Evolutionary conservation across 2,797 vertebrate genomes (phyloP).

Genomic region (Pachyuromys duprasi): DNA sequence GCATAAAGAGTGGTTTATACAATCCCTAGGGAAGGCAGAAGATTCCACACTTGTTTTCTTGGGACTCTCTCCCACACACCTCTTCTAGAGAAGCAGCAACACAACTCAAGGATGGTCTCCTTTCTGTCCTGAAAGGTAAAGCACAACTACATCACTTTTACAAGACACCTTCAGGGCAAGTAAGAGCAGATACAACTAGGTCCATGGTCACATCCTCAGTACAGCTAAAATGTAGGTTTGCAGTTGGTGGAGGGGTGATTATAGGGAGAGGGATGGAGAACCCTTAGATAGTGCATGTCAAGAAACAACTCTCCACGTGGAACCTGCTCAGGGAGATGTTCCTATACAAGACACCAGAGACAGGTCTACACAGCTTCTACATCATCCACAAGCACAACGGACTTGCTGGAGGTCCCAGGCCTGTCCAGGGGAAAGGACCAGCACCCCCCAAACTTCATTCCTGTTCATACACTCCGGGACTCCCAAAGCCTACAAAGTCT

Average conservation of each 20-base stretch:
- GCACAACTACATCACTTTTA: background rate
- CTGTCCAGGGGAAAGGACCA: background rate
- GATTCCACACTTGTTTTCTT: background rate
- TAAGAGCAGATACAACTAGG: background rate
- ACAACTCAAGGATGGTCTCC: background rate
- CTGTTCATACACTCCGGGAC: background rate
- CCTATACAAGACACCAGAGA: background rate
- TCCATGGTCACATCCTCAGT: background rate
- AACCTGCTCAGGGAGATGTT: background rate
- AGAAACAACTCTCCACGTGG: background rate
- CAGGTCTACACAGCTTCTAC: background rate
- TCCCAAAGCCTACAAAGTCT: too few relatives aligned
- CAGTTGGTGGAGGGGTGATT: background rate
- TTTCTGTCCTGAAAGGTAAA: background rate
- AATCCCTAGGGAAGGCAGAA: background rate
- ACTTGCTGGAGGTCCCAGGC: background rate
- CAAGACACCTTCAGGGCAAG: background rate
- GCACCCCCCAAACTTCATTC: background rate
- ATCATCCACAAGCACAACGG: background rate
- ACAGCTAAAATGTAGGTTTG: background rate
- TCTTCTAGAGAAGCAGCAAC: background rate
- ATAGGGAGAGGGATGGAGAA: background rate
- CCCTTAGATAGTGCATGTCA: background rate
- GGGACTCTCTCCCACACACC: background rate
- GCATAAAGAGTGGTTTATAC: background rate